These are phyloP conservation scores for Limenitis camilla DNA, from an alignment of 2,888 invertebrate genomes.

Conservation along the genomic window DNA sequence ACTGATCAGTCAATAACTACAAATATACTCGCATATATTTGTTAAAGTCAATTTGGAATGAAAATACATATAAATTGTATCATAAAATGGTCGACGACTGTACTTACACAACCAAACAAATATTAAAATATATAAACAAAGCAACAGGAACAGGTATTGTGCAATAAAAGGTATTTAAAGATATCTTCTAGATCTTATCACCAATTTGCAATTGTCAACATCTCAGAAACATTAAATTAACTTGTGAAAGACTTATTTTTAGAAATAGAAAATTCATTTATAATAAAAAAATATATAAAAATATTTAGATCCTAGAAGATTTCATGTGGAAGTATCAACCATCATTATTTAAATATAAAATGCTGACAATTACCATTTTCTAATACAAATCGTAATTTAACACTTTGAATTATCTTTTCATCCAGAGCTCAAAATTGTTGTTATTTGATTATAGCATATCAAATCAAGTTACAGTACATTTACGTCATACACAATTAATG, in stretches of 20 bases:
- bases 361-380: no score
- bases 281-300: no score
- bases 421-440: no score
- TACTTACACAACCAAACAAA: neutral
- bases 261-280: no score
- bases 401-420: no score
- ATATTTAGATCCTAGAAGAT: neutral
- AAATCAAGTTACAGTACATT: no score
- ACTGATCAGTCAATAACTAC: slow-evolving; percentile 56
- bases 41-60: slow-evolving; percentile 54
- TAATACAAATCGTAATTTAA: no score
- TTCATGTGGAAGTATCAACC: no score
- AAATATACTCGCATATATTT: slow-evolving; percentile 59
- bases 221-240: slow-evolving; percentile 3
- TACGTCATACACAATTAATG: no score
- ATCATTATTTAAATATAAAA: no score
- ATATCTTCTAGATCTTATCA: neutral
- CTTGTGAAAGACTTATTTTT: slow-evolving; percentile 6
- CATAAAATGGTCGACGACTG: neutral
- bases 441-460: no score
- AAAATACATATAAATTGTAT: slow-evolving; percentile 23
- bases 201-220: neutral
- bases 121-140: neutral
- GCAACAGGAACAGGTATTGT: slow-evolving; percentile 1
- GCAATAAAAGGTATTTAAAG: neutral